Evolutionary conservation across 2,888 invertebrate species (phyloP).

Genomic region (Polyommatus iphigenia): DNA sequence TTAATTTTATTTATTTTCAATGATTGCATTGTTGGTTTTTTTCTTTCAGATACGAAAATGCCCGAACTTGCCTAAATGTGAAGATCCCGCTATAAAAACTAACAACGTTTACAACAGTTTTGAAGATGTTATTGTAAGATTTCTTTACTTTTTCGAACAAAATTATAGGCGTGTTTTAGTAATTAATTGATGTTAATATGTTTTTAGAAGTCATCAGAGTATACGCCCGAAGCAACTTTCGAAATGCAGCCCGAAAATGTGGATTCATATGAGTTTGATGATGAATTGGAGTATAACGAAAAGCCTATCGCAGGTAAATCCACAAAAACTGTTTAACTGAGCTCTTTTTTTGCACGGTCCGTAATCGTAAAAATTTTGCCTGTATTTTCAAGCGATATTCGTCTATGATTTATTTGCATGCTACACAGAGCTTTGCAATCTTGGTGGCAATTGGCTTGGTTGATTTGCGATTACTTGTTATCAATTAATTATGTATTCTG

Average conservation of each 20-base stretch:
- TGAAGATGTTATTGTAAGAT: conserved; percentile 43
- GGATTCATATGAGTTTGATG: conserved; percentile 47
- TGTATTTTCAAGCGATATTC: too few species aligned
- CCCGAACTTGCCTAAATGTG: conserved; percentile 54
- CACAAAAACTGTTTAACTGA: neutral
- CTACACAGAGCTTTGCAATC: too few species aligned
- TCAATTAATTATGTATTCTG: too few species aligned
- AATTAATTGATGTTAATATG: conserved; percentile 6
- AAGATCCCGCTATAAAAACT: conserved; percentile 38
- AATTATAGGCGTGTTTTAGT: neutral
- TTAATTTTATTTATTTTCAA: too few species aligned
- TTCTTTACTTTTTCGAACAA: neutral
- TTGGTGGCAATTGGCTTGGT: too few species aligned
- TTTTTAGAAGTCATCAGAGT: conserved; percentile 42
- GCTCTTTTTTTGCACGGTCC: too few species aligned
- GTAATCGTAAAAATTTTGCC: too few species aligned
- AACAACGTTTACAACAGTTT: conserved; percentile 47
- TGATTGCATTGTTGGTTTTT: neutral
- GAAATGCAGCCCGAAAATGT: conserved; percentile 58
- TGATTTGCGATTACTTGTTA: too few species aligned
- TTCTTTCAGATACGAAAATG: conserved; percentile 61
- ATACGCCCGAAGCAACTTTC: conserved; percentile 59
- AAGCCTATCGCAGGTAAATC: conserved; percentile 12
- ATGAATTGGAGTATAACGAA: conserved; percentile 42
- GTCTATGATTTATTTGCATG: too few species aligned